Evolutionary conservation across 2,113 vertebrate genomes (phyloP).

Genomic region (Plestiodon gilberti): DNA sequence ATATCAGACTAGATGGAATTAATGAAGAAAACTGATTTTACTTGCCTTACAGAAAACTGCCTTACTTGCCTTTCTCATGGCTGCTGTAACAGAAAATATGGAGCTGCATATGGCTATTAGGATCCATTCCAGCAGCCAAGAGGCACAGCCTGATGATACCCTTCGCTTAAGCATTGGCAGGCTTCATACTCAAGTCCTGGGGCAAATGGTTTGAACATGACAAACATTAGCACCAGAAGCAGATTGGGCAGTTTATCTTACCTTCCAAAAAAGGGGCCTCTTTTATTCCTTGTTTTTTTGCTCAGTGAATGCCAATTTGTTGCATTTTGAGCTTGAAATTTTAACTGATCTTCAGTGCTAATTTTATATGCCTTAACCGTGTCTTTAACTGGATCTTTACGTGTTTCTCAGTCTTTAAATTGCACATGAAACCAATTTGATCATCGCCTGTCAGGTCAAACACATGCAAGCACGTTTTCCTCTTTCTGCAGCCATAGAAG

Average conservation of each 20-base stretch:
- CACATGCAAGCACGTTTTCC: neutral
- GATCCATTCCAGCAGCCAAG: constrained; percentile 20
- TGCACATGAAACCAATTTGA: neutral
- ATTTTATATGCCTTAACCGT: neutral
- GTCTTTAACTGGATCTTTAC: neutral
- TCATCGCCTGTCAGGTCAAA: neutral
- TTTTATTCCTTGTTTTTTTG: neutral
- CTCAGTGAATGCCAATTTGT: neutral
- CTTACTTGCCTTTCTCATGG: neutral
- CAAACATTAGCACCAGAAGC: neutral
- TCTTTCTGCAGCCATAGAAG: neutral
- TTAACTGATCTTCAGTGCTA: too few species aligned
- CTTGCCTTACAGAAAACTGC: neutral
- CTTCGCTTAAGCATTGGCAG: neutral
- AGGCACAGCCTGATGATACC: constrained; percentile 14
- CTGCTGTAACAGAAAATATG: constrained; percentile 9
- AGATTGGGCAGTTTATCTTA: neutral
- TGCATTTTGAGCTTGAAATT: neutral
- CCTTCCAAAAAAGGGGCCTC: too few species aligned
- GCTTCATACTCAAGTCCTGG: neutral
- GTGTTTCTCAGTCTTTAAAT: neutral
- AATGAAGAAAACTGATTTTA: neutral
- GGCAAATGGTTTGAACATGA: neutral
- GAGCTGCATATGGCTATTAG: constrained; percentile 25
- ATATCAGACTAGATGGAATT: neutral